Percentiles rank a stretch among this genome's conserved stretches.
These are phyloP conservation scores for Ormyrus labotus DNA, from an alignment of 2,888 invertebrate species.

Conservation along the genomic window DNA sequence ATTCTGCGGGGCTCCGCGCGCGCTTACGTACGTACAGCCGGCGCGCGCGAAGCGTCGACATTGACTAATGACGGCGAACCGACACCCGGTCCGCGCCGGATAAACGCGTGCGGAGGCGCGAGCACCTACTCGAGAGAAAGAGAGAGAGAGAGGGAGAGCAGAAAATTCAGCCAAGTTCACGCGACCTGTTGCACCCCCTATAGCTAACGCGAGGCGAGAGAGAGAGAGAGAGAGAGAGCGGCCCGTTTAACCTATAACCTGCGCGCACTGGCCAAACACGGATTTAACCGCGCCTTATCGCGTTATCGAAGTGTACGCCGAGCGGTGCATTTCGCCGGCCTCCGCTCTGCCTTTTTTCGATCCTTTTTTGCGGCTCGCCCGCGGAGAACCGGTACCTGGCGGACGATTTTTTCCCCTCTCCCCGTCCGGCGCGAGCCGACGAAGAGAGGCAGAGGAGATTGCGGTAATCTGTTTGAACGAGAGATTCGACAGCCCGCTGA, in stretches of 20 bases:
- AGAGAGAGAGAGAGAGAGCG: too few species aligned
- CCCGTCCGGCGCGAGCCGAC: neutral
- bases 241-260: constrained; percentile 75
- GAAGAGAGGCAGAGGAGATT: constrained; percentile 20
- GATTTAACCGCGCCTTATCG: constrained; percentile 76
- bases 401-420: constrained; percentile 5
- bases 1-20: constrained; percentile 67
- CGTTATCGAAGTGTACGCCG: constrained; percentile 70
- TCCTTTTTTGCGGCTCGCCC: neutral
- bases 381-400: neutral
- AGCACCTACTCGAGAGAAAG: constrained; percentile 43
- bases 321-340: constrained; percentile 32
- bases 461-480: constrained; percentile 46
- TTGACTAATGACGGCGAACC: constrained; percentile 75
- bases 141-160: constrained; percentile 66
- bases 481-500: constrained; percentile 32
- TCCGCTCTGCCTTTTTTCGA: constrained; percentile 9
- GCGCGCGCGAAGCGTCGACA: constrained; percentile 69
- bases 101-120: constrained; percentile 26
- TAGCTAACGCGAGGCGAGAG: neutral
- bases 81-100: constrained; percentile 61
- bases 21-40: constrained; percentile 39
- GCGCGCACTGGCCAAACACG: constrained; percentile 71
- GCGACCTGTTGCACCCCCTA: constrained; percentile 76
- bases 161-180: constrained; percentile 76